Percentiles rank a stretch among this genome's conserved stretches.
Evolutionary conservation across 2,797 vertebrate genomes (phyloP).

Genomic region (Coluber constrictor): DNA sequence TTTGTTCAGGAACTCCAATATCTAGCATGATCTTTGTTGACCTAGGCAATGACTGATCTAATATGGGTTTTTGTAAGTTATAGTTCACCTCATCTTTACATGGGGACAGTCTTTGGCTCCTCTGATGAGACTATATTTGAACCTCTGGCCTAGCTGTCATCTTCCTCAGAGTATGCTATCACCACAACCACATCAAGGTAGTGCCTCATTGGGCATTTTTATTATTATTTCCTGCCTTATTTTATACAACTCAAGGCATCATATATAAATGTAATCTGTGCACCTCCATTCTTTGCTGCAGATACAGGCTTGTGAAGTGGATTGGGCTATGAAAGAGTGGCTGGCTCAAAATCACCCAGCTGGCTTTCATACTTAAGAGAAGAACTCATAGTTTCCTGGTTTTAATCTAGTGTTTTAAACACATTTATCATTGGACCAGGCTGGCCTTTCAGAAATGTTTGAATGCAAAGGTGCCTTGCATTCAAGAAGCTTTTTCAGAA

Average conservation of each 20-base stretch:
- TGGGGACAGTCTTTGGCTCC: background rate
- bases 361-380: background rate
- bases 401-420: background rate
- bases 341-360: background rate
- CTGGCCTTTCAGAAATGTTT: background rate
- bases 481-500: background rate
- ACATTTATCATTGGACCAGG: background rate
- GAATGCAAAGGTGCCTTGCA: background rate
- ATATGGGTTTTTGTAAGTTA: background rate
- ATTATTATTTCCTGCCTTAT: background rate
- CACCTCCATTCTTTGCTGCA: background rate
- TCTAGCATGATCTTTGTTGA: background rate
- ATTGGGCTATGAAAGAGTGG: background rate
- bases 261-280: background rate
- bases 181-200: background rate
- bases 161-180: background rate
- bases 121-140: background rate
- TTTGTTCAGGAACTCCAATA: background rate
- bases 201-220: background rate
- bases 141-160: background rate
- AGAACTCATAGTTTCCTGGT: background rate
- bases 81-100: background rate
- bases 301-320: background rate
- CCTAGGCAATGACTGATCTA: background rate
- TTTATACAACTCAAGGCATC: background rate